These are phyloP conservation scores for Zenarchopterus dispar DNA, from an alignment of 2,797 vertebrate species.

Conservation along the genomic window DNA sequence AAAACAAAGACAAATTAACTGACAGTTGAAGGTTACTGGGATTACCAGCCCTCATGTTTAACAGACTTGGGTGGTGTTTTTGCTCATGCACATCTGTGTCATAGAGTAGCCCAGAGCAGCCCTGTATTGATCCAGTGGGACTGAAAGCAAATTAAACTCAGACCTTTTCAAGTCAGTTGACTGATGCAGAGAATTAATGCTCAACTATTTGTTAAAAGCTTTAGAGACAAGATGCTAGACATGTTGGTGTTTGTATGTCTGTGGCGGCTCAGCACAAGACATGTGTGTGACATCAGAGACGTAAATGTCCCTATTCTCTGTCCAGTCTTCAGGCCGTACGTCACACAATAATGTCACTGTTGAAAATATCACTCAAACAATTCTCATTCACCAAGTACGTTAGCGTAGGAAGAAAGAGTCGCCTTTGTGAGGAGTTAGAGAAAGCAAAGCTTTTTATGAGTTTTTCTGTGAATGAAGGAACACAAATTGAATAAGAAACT, in stretches of 20 bases:
- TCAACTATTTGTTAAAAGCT: slow-evolving; percentile 8
- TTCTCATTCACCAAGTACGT: slow-evolving; percentile 54
- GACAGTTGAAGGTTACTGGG: too few species aligned
- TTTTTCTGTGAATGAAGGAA: slow-evolving; percentile 41
- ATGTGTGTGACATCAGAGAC: slow-evolving; percentile 30
- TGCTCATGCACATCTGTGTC: slow-evolving; percentile 53
- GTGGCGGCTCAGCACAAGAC: neutral
- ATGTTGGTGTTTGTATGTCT: neutral
- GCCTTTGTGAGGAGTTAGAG: slow-evolving; percentile 35
- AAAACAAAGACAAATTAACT: too few species aligned
- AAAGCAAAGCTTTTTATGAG: slow-evolving; percentile 25
- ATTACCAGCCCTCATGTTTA: slow-evolving; percentile 5
- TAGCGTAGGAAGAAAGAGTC: slow-evolving; percentile 34
- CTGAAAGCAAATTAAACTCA: slow-evolving; percentile 45
- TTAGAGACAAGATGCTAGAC: neutral
- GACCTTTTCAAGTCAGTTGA: slow-evolving; percentile 61
- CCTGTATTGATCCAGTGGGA: slow-evolving; percentile 51
- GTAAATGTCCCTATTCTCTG: slow-evolving; percentile 58
- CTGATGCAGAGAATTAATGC: slow-evolving; percentile 34
- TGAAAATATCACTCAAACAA: slow-evolving; percentile 47
- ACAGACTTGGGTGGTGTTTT: slow-evolving; percentile 17
- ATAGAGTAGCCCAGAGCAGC: slow-evolving; percentile 45
- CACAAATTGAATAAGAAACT: slow-evolving; percentile 22
- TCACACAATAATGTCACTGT: slow-evolving; percentile 62
- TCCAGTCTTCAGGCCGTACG: slow-evolving; percentile 10